Percentiles rank a stretch among this genome's conserved stretches.
phyloP scores from a whole-genome alignment of 1,140 invertebrate species.

The Polyergus mexicanus region DNA sequence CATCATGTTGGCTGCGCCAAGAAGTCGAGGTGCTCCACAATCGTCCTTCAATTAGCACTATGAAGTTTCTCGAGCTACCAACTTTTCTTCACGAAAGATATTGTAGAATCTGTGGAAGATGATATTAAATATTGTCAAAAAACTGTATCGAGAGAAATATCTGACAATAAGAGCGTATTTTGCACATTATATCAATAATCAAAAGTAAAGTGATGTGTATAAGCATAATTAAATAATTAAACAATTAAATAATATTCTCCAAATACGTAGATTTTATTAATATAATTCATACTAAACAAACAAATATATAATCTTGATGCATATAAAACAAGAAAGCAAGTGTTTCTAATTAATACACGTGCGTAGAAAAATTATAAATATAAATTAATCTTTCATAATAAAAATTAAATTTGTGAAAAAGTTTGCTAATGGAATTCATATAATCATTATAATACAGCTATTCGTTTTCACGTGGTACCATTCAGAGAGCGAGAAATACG shows the following conservation, averaged over 20 bases:
- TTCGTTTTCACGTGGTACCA: slow-evolving; percentile 19
- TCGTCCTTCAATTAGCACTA: slow-evolving; percentile 43
- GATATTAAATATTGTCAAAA: slow-evolving; percentile 2
- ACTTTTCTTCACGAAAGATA: slow-evolving; percentile 24
- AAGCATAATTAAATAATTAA: neutral
- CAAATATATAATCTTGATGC: neutral
- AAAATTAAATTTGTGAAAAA: slow-evolving; percentile 24
- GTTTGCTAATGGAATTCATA: neutral
- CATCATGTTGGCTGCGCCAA: slow-evolving; percentile 27
- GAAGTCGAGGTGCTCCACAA: slow-evolving; percentile 43
- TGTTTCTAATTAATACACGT: neutral
- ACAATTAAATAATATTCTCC: neutral
- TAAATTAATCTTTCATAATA: neutral
- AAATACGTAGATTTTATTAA: neutral
- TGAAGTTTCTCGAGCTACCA: neutral
- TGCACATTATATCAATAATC: neutral
- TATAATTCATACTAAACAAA: neutral
- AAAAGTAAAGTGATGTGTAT: neutral
- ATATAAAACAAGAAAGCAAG: neutral
- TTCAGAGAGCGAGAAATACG: slow-evolving; percentile 50
- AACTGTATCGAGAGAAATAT: neutral
- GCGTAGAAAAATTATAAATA: neutral
- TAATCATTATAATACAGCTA: slow-evolving; percentile 50
- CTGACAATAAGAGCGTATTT: neutral
- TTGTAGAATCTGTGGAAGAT: neutral